Percentiles rank a stretch among this genome's conserved stretches.
phyloP scores from a whole-genome alignment of 2,113 vertebrate genomes.

The Corvus moneduloides region DNA sequence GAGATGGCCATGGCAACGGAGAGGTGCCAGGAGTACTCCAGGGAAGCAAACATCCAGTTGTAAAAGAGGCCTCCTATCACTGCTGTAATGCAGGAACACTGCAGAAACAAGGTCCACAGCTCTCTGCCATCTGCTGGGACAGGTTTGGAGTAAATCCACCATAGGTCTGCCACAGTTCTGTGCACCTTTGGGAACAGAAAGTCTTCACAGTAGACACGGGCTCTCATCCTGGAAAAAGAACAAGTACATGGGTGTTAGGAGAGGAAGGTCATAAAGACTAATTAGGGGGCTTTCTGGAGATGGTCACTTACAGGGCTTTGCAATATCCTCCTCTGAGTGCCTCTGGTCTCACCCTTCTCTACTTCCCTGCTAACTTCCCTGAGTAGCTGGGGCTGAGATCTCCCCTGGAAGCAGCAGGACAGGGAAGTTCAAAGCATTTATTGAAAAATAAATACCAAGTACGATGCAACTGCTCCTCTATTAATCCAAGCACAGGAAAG shows the following conservation, averaged over 20 bases:
- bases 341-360: neutral
- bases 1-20: constrained; percentile 25
- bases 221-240: neutral
- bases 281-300: neutral
- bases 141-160: constrained; percentile 81
- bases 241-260: neutral
- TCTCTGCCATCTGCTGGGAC: constrained; percentile 70
- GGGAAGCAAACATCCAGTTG: constrained; percentile 81
- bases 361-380: neutral
- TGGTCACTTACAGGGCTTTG: neutral
- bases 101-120: constrained; percentile 73
- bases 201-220: neutral
- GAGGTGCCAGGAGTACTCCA: constrained; percentile 67
- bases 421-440: neutral
- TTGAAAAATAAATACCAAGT: neutral
- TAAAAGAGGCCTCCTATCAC: constrained; percentile 73
- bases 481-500: neutral
- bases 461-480: neutral
- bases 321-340: neutral
- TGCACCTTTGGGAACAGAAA: neutral
- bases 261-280: neutral
- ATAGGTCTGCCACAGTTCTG: constrained; percentile 38
- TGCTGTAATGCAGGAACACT: constrained; percentile 71
- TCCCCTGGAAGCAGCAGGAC: neutral
- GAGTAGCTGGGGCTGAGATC: neutral